These are phyloP conservation scores for Euwallacea fornicatus DNA, from an alignment of 1,140 invertebrate genomes.

Conservation along the genomic window DNA sequence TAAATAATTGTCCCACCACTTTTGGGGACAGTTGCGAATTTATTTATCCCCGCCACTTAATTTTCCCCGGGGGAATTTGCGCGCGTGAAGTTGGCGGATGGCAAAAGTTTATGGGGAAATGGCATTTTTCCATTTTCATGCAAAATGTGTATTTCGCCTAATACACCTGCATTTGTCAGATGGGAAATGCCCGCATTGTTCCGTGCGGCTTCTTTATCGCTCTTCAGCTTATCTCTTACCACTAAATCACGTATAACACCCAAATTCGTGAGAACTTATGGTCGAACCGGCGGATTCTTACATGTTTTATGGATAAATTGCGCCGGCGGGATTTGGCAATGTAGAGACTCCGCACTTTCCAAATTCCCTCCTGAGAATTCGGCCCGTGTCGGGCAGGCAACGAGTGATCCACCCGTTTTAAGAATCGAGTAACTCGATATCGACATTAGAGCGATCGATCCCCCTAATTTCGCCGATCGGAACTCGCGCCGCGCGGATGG, in stretches of 20 bases:
- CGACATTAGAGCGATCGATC: too few species aligned
- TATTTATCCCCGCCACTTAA: constrained; percentile 7
- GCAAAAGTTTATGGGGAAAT: not conserved
- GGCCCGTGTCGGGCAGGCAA: not conserved
- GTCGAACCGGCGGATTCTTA: not conserved
- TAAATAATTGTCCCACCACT: constrained; percentile 14
- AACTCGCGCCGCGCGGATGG: too few species aligned
- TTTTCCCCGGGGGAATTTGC: not conserved
- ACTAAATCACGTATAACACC: not conserved
- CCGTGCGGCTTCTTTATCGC: not conserved
- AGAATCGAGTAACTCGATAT: too few species aligned
- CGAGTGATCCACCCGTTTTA: too few species aligned
- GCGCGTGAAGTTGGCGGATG: not conserved
- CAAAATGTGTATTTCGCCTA: too few species aligned
- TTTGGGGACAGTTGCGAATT: constrained; percentile 21
- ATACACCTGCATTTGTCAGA: not conserved
- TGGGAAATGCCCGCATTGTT: not conserved
- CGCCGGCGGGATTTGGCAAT: not conserved
- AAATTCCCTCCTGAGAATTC: not conserved
- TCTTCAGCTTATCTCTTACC: not conserved
- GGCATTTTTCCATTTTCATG: not conserved
- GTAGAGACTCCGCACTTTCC: not conserved
- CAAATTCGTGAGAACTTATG: not conserved
- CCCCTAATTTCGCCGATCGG: too few species aligned
- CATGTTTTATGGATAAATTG: constrained; percentile 4